Evolutionary conservation across 2,797 vertebrate genomes (phyloP).

Genomic region (Nyctibius grandis): DNA sequence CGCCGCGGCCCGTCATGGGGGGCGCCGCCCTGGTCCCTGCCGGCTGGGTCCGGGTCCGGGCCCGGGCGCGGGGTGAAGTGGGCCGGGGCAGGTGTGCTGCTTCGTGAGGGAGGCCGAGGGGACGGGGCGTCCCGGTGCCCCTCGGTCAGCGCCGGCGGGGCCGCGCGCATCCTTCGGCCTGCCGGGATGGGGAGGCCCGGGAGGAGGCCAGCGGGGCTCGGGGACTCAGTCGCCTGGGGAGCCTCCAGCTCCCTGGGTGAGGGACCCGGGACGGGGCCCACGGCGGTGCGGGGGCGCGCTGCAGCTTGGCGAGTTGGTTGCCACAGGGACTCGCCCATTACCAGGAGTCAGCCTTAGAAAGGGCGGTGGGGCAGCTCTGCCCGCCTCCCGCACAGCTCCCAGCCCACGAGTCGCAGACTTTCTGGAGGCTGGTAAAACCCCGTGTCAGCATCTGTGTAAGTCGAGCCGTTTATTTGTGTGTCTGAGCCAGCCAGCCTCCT

Average conservation of each 20-base stretch:
- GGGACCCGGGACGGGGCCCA: neutral
- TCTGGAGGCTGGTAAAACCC: neutral
- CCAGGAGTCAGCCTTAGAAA: neutral
- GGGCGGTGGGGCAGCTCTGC: neutral
- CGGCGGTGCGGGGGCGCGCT: neutral
- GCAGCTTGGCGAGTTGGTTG: too few species aligned
- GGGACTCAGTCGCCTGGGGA: too few species aligned
- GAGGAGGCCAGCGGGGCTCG: neutral
- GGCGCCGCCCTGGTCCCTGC: neutral
- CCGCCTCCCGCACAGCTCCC: neutral
- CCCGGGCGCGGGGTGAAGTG: neutral
- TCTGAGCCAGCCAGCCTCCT: neutral
- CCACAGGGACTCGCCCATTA: neutral
- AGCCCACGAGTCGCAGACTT: neutral
- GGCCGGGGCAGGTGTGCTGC: neutral
- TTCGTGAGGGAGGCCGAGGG: neutral
- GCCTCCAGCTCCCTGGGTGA: accelerated
- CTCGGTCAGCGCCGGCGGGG: neutral
- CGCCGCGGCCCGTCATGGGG: neutral
- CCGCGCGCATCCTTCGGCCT: neutral
- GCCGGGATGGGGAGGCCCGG: neutral
- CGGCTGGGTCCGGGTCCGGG: too few species aligned
- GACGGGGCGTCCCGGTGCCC: neutral
- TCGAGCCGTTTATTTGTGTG: neutral
- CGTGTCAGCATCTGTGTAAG: neutral